Conservation (phyloP, 2,113 vertebrate species). For the Paraplagusia blochii region DNA sequence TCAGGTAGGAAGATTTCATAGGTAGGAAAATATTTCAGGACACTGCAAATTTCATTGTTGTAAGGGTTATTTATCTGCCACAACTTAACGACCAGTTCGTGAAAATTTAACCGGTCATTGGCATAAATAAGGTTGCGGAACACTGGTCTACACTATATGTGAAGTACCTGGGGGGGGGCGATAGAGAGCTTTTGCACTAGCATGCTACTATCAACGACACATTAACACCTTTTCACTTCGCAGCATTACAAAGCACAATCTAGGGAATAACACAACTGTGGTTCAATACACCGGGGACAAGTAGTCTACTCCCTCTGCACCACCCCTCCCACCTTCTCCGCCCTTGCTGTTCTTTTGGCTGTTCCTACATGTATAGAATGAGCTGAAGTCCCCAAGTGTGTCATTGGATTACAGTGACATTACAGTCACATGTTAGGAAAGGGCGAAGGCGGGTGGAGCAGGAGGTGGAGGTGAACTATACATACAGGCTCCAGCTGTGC, state of each 20-base stretch:
- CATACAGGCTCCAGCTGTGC: too few relatives aligned
- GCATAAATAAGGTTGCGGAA: too few relatives aligned
- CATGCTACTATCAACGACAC: slow-evolving; percentile 41
- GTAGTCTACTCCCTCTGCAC: slow-evolving; percentile 42
- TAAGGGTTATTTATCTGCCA: too few relatives aligned
- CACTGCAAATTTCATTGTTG: too few relatives aligned
- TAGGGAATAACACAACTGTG: slow-evolving; percentile 48
- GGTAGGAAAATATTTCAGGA: too few relatives aligned
- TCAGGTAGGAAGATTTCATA: too few relatives aligned
- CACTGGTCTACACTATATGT: too few relatives aligned
- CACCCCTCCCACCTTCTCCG: slow-evolving; percentile 15
- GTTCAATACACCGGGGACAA: slow-evolving; percentile 47
- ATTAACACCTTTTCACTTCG: slow-evolving; percentile 62
- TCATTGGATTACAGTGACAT: slow-evolving; percentile 18
- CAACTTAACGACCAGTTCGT: too few relatives aligned
- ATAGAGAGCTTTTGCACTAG: slow-evolving; percentile 1
- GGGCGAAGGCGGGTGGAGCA: not conserved
- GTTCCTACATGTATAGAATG: not conserved
- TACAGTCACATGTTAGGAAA: not conserved
- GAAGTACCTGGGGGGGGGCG: too few relatives aligned
- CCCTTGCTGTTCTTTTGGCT: not conserved
- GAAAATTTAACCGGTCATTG: too few relatives aligned
- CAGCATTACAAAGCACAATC: slow-evolving; percentile 35
- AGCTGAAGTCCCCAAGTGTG: slow-evolving; percentile 19
- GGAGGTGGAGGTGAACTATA: too few relatives aligned